Percentiles rank a stretch among this genome's conserved stretches.
These are phyloP conservation scores for Helarctos malayanus DNA, from an alignment of 2,797 vertebrate species.

Conservation along the genomic window DNA sequence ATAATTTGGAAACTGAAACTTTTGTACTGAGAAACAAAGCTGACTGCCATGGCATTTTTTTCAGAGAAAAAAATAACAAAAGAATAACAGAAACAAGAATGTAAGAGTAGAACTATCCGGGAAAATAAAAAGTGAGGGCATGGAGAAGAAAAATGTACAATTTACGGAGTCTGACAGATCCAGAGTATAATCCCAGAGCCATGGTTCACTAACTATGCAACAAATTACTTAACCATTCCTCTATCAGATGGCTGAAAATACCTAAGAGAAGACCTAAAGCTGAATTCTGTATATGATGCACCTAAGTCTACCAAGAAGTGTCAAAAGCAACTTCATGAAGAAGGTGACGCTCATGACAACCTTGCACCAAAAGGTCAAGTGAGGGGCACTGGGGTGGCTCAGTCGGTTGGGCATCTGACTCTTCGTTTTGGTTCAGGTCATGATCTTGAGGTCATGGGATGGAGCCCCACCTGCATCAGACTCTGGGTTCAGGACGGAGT, in stretches of 20 bases:
- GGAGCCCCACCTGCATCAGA: neutral
- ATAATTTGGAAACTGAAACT: conserved; percentile 10
- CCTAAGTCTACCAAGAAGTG: neutral
- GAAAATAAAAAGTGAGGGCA: conserved; percentile 22
- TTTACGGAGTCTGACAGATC: neutral
- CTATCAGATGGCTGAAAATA: neutral
- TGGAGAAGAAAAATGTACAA: conserved; percentile 41
- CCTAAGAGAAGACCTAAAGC: neutral
- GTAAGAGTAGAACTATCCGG: neutral
- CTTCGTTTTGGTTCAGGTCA: neutral
- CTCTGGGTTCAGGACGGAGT: neutral
- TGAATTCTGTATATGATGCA: neutral
- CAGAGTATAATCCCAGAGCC: neutral
- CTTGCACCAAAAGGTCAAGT: neutral
- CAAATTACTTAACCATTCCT: neutral
- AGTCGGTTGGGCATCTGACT: neutral
- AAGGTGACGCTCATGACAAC: neutral
- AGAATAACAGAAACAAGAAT: neutral
- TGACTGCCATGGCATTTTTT: neutral
- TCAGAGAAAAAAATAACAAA: conserved; percentile 1
- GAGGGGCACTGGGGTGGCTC: neutral
- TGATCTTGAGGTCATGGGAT: neutral
- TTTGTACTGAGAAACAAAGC: neutral
- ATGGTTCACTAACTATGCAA: neutral
- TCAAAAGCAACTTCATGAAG: neutral